Conservation (phyloP, 2,113 vertebrate species). For the Elaphurus davidianus region DNA sequence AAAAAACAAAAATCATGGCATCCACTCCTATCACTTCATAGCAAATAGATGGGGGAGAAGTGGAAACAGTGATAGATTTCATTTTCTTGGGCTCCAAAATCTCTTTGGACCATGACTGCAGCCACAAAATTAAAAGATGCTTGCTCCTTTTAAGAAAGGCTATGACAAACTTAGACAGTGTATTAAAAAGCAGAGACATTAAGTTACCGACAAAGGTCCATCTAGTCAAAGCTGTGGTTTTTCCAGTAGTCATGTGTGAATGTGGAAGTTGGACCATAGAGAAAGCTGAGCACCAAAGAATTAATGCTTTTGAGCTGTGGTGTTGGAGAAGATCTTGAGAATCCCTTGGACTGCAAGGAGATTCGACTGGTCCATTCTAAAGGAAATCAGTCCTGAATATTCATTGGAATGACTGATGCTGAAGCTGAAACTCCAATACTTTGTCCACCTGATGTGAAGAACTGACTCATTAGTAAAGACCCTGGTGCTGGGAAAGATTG, state of each 20-base stretch:
- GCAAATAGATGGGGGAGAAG: not conserved
- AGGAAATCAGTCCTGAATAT: not conserved
- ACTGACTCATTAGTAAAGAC: not conserved
- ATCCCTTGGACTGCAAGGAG: not conserved
- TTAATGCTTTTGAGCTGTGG: not conserved
- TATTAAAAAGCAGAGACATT: not conserved
- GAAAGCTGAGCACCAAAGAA: not conserved
- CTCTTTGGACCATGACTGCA: not conserved
- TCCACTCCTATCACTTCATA: not conserved
- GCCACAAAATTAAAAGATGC: not conserved
- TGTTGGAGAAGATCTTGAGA: not conserved
- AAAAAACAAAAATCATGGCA: not conserved
- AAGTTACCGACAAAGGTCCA: fast-evolving
- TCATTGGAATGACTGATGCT: not conserved
- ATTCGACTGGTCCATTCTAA: not conserved
- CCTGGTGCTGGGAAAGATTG: not conserved
- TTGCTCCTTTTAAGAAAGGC: not conserved
- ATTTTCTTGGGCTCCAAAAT: not conserved
- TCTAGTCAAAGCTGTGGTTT: not conserved
- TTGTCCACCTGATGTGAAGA: not conserved
- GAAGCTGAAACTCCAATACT: not conserved
- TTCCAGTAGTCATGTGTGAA: not conserved
- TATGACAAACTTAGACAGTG: not conserved
- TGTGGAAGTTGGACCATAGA: not conserved
- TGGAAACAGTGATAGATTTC: not conserved